These are phyloP conservation scores for Cryptoprocta ferox DNA, from an alignment of 2,797 vertebrate genomes.

Conservation along the genomic window DNA sequence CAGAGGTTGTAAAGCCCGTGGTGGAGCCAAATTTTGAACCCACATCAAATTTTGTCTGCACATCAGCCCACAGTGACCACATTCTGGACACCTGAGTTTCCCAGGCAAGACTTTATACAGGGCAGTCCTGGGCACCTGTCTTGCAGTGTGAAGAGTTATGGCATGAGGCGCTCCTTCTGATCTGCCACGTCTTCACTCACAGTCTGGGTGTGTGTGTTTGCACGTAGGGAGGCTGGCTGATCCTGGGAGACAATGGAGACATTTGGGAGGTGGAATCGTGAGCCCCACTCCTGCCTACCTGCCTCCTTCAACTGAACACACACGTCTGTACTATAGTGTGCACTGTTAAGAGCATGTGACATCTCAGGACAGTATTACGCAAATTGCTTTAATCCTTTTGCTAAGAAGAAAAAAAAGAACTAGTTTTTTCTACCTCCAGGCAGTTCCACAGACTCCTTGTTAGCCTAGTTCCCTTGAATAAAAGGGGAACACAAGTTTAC, in stretches of 20 bases:
- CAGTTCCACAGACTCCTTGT: neutral
- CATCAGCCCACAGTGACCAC: neutral
- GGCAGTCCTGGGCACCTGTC: neutral
- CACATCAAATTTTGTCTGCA: neutral
- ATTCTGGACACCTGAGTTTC: neutral
- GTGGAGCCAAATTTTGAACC: neutral
- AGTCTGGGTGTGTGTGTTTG: neutral
- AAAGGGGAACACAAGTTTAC: neutral
- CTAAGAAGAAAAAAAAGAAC: neutral
- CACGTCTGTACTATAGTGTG: neutral
- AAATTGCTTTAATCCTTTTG: neutral
- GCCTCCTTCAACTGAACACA: neutral
- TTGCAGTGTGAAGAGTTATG: neutral
- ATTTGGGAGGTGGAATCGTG: neutral
- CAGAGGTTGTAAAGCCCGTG: neutral
- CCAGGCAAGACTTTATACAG: neutral
- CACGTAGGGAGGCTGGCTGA: neutral
- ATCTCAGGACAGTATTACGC: neutral
- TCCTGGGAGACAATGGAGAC: neutral
- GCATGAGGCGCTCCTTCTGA: neutral
- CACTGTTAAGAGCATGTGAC: neutral
- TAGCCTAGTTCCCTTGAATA: neutral
- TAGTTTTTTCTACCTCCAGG: neutral
- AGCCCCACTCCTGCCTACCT: neutral
- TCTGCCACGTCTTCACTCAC: neutral